phyloP scores from a whole-genome alignment of 2,797 vertebrate genomes.

The Adrianichthys oophorus region DNA sequence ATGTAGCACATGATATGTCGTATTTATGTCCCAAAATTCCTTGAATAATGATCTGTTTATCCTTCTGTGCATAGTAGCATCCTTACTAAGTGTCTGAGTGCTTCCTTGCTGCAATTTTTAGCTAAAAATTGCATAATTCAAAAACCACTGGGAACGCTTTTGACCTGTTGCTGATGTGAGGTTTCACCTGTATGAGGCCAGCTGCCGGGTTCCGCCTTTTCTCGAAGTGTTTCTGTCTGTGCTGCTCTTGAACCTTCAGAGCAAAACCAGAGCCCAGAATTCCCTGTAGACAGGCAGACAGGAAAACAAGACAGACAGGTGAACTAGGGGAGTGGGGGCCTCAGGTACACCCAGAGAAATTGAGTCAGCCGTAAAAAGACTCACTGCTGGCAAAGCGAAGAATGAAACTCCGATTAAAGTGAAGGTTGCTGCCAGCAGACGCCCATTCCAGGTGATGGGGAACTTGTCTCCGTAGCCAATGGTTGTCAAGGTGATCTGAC shows the following conservation, averaged over 20 bases:
- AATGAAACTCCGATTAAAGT: slow-evolving; percentile 96
- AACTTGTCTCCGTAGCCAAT: slow-evolving; percentile 98
- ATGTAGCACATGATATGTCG: too few relatives aligned
- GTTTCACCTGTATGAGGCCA: slow-evolving; percentile 88
- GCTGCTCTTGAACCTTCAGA: slow-evolving; percentile 97
- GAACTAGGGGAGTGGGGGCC: neutral
- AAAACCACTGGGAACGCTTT: too few relatives aligned
- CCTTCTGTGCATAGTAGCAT: too few relatives aligned
- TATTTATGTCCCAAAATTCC: too few relatives aligned
- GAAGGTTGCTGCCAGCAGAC: slow-evolving; percentile 92
- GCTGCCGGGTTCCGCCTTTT: slow-evolving; percentile 95
- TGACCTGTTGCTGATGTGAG: neutral
- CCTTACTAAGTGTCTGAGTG: too few relatives aligned
- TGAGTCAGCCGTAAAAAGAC: slow-evolving; percentile 26
- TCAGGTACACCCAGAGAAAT: neutral
- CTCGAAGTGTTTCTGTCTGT: slow-evolving; percentile 98
- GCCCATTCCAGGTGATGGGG: slow-evolving; percentile 94
- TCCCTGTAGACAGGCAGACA: slow-evolving; percentile 75
- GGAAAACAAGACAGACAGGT: slow-evolving; percentile 9
- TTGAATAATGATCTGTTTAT: too few relatives aligned
- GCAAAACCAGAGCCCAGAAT: slow-evolving; percentile 97
- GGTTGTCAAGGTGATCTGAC: slow-evolving; percentile 94
- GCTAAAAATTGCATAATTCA: too few relatives aligned
- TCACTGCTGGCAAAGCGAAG: slow-evolving; percentile 94
- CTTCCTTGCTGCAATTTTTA: too few relatives aligned